phyloP scores from a whole-genome alignment of 2,888 invertebrate species.

The Ferdinandea cuprea region DNA sequence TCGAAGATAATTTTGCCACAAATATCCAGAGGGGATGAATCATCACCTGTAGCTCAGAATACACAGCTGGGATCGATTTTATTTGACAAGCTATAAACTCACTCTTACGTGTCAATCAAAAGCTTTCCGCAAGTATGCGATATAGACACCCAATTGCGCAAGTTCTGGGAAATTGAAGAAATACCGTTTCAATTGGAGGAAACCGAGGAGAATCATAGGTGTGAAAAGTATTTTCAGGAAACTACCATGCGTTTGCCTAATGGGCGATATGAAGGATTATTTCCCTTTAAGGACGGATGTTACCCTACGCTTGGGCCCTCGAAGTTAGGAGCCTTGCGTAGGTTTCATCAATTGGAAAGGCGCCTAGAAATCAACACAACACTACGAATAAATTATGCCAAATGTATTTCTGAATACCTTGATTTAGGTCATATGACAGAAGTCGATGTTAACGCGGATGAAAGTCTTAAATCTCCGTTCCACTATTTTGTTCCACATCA shows the following conservation, averaged over 20 bases:
- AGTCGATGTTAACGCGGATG: too few species aligned
- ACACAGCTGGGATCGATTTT: too few species aligned
- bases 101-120: not conserved
- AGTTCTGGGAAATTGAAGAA: slow-evolving; percentile 24
- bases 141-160: not conserved
- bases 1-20: too few species aligned
- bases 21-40: too few species aligned
- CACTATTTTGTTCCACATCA: slow-evolving; percentile 34
- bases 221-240: not conserved
- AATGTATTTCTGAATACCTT: too few species aligned
- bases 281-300: slow-evolving; percentile 10
- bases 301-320: slow-evolving; percentile 11
- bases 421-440: too few species aligned
- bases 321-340: slow-evolving; percentile 32
- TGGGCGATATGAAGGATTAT: slow-evolving; percentile 1
- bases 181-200: not conserved
- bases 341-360: slow-evolving; percentile 25
- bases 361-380: not conserved
- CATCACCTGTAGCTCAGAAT: too few species aligned
- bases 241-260: not conserved
- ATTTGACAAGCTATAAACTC: not conserved
- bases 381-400: not conserved
- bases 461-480: not conserved
- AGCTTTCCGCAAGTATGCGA: slow-evolving; percentile 4
- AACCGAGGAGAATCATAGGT: not conserved